Base-by-base conservation (phyloP, 2,113 vertebrate species). In the Ranitomeya imitator region DNA sequence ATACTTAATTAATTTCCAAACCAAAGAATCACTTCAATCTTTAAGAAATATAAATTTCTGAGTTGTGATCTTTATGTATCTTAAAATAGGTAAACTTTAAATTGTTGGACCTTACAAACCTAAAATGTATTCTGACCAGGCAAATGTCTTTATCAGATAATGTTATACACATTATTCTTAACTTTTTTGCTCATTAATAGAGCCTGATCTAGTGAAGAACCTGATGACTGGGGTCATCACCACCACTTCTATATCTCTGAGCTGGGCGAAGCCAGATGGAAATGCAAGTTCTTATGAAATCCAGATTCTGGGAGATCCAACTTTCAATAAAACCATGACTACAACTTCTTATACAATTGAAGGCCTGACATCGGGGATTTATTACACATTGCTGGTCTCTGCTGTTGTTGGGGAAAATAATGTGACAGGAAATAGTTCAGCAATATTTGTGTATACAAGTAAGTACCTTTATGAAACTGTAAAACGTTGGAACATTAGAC, bases 251-350 rank as follows among this genome's bases (percentile, higher is more conserved):
- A 4, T 85, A 18, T 26, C 45, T n/a, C 21, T 85, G 4, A 85
- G 52, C 65, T 85, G 83, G 83, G 61, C n/a, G 81, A 16, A 9
- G 13, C 61, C 81, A 63, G 57, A 83, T 13, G 57, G 81, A 65
- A 52, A 71, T 71, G 11, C 16, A 14, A 71, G 65, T 26, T 85
- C 83, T 18, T 83, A 65, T 60, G 2, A 23, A 19, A 69, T 84
- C 19, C 60, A 12, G 12, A 51, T 45, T 13, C 6, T 60, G 31
- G 80, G 26, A 51, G 31, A 83, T 65, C 14, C 71, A 18, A 74
- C 23, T 7, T 37, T 74, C 26, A 37, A 6, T 74, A 74, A 6
- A 37, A 51, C 9, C 12, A 18, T 78, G 4, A 78, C 18, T 19
- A 54, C 52, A 54, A 78, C 37, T 10, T 54, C 45, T 78, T 10